Base-by-base conservation (phyloP, 2,113 vertebrate genomes). In the Lepidothrix coronata region DNA sequence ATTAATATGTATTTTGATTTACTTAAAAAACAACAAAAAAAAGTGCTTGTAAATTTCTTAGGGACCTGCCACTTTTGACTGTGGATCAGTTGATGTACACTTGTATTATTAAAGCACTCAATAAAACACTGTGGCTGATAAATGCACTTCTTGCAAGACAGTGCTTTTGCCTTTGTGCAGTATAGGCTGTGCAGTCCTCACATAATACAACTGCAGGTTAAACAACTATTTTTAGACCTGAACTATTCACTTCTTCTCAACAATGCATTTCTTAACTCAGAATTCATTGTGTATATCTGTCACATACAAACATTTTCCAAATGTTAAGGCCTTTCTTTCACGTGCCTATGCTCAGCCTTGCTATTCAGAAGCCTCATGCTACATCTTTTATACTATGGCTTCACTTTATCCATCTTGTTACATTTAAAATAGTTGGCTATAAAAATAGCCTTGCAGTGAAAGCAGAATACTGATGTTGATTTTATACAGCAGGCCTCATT, bases 91-190 rank as follows among this genome's bases (percentile, higher is more conserved):
- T 99, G 98, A 99, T 98, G 99, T 99, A 98, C 98, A 99, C 98
- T 99, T 99, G 99, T 99, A 99, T 99, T 99, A 99, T 99, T 98
- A 99, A 99, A 98, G 98, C 99, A 99, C 99, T 99, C 98, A 99
- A 99, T 99, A 99, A 99, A 99, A 99, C 99, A 99, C 99, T 99
- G 99, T 99, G 99, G 99, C 99, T 98, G 98, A 99, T 98, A 94
- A 95, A 96, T 93, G 90, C 97, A 84, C 75, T 95, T 89, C 81
- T 95, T 96, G 94, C 89, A 88, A 68, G 92, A 67, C 2, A 0
- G 72, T 92, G n/a, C 88, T 96, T 96, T 93, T 85, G 77, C 61
- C 3, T 93, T 91, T 89, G 30, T 96, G 85, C 78, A 55, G 66
- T 20, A 9, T n/a, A 54, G 58, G 81, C 61, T 23, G 62, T 24